phyloP scores from a whole-genome alignment of 1,140 invertebrate species.

The Panulirus ornatus region DNA sequence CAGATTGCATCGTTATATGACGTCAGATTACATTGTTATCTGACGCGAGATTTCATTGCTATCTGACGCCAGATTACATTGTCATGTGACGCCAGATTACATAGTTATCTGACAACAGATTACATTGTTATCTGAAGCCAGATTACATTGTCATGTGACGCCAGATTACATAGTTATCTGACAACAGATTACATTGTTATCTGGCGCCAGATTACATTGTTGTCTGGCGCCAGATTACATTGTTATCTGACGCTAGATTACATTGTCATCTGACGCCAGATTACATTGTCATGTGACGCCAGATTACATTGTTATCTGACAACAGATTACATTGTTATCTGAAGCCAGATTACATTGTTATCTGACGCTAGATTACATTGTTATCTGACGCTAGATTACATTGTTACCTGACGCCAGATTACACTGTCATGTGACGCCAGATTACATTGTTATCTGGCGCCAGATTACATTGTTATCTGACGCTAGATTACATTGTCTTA shows the following conservation, averaged over 20 bases:
- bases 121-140: constrained; percentile 14
- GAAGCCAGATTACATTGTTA: constrained; percentile 17
- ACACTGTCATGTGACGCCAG: no score
- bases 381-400: constrained; percentile 8
- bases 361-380: constrained; percentile 7
- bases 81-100: constrained; percentile 11
- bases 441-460: constrained; percentile 8
- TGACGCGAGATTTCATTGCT: constrained; percentile 7
- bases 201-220: constrained; percentile 6
- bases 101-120: no score
- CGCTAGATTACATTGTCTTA: no score
- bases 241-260: constrained; percentile 13
- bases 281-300: no score
- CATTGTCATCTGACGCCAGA: constrained; percentile 10
- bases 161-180: no score
- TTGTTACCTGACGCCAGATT: constrained; percentile 13
- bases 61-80: constrained; percentile 12
- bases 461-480: constrained; percentile 14
- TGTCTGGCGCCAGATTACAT: constrained; percentile 2
- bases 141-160: constrained; percentile 8
- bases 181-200: no score
- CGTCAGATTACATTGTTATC: constrained; percentile 17
- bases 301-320: constrained; percentile 13
- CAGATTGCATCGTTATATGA: no score
- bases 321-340: constrained; percentile 9